These are phyloP conservation scores for Synanceia verrucosa DNA, from an alignment of 2,797 vertebrate species.

Conservation along the genomic window DNA sequence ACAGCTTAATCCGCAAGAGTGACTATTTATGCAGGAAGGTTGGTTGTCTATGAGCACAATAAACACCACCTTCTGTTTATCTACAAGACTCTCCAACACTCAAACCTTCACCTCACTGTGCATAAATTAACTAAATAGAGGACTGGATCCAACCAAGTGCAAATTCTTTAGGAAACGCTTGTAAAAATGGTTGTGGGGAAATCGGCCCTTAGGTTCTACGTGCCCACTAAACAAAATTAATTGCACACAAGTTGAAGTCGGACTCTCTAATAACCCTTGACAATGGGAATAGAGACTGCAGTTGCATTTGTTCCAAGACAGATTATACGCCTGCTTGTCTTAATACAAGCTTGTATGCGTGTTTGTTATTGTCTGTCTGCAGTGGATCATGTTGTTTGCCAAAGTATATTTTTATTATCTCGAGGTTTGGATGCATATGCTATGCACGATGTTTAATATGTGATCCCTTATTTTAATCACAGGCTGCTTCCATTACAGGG, in stretches of 20 bases:
- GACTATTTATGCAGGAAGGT: slow-evolving; percentile 46
- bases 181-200: slow-evolving; percentile 40
- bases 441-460: slow-evolving; percentile 44
- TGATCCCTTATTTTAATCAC: slow-evolving; percentile 47
- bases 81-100: slow-evolving; percentile 51
- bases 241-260: slow-evolving; percentile 45
- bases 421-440: slow-evolving; percentile 23
- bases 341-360: slow-evolving; percentile 34
- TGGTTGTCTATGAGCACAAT: slow-evolving; percentile 43
- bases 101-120: slow-evolving; percentile 48
- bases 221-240: slow-evolving; percentile 54
- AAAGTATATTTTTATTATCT: slow-evolving; percentile 57
- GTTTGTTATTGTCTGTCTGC: slow-evolving; percentile 40
- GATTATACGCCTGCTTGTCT: slow-evolving; percentile 63
- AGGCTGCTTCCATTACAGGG: slow-evolving; percentile 29
- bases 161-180: slow-evolving; percentile 35
- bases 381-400: slow-evolving; percentile 37
- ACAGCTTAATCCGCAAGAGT: slow-evolving; percentile 30
- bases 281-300: slow-evolving; percentile 52
- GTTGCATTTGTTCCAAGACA: slow-evolving; percentile 27
- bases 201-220: slow-evolving; percentile 33
- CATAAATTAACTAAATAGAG: slow-evolving; percentile 58
- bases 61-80: slow-evolving; percentile 55
- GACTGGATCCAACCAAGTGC: slow-evolving; percentile 19
- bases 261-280: slow-evolving; percentile 53